Base-by-base conservation (phyloP, 2,888 invertebrate genomes). In the Mythimna loreyi region DNA sequence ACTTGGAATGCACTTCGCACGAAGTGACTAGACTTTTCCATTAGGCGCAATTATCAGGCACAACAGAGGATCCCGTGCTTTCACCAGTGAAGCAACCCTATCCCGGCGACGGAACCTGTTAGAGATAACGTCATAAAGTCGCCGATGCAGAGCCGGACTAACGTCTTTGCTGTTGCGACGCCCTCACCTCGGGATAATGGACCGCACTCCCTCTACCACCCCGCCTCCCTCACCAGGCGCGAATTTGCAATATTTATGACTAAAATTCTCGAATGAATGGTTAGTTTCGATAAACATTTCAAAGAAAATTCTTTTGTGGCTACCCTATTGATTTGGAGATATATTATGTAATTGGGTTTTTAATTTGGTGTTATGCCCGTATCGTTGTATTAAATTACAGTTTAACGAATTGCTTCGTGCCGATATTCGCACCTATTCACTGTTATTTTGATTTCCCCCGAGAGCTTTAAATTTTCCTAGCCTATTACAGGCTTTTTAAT, bases 51-150 rank as follows among this genome's bases (percentile, higher is more conserved):
- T 96, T 96, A 96, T 95, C 93, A 93, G 92, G 90, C 93, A 93
- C 93, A 93, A 93, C 93, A 90, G 93, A 89, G 91, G 89, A 92
- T 92, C 90, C 92, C 87, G 91, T 91, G 93, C 91, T 91, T 91
- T 92, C 90, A 87, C 87, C 87, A 87, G 85, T 85, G 82, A 85
- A 88, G 89, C 90, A 85, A 85, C 91, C 84, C 89, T 86, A 83
- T 87, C 87, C 88, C 89, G 85, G 85, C 89, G 93, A 92, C 92
- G 89, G 90, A 93, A 92, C 94, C 94, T 94, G 95, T 95, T 95
- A 95, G 94, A 93, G 95, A 95, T 95, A 95, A 95, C 94, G 95
- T 95, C 94, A 94, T 95, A 95, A 95, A 95, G 92, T 94, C 94
- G 90, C 91, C 93, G 92, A 92, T 90, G 93, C 93, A 92, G 92